Conservation (phyloP, 2,888 invertebrate species). For the Trachelus stipa region DNA sequence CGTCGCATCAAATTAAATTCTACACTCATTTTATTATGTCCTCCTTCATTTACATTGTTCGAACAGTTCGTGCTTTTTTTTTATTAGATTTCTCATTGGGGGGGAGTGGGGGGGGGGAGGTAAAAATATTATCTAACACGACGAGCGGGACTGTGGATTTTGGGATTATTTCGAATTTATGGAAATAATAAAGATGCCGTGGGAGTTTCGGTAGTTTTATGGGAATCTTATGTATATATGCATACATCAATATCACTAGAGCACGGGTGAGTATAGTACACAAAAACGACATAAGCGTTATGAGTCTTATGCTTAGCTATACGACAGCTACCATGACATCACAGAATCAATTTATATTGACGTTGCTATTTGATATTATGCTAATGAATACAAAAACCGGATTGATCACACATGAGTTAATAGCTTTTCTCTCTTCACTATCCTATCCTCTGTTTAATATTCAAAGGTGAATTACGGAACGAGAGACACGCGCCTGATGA, state of each 20-base stretch:
- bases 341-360: constrained; percentile 25
- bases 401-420: constrained; percentile 14
- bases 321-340: constrained; percentile 22
- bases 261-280: background rate
- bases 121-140: background rate
- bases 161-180: background rate
- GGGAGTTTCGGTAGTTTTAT: background rate
- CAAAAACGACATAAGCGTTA: background rate
- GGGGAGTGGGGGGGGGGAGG: no score
- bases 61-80: background rate
- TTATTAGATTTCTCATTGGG: background rate
- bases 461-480: background rate
- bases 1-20: background rate
- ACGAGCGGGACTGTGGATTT: background rate
- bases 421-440: background rate
- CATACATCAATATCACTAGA: background rate
- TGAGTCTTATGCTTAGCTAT: background rate
- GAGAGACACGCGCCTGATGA: background rate
- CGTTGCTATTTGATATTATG: constrained; percentile 26
- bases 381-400: constrained; percentile 24
- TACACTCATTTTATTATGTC: background rate
- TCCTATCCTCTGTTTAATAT: background rate
- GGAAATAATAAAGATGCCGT: background rate
- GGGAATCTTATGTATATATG: background rate
- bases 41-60: background rate